Base-by-base conservation (phyloP, 2,888 invertebrate species). In the Hedya salicella region DNA sequence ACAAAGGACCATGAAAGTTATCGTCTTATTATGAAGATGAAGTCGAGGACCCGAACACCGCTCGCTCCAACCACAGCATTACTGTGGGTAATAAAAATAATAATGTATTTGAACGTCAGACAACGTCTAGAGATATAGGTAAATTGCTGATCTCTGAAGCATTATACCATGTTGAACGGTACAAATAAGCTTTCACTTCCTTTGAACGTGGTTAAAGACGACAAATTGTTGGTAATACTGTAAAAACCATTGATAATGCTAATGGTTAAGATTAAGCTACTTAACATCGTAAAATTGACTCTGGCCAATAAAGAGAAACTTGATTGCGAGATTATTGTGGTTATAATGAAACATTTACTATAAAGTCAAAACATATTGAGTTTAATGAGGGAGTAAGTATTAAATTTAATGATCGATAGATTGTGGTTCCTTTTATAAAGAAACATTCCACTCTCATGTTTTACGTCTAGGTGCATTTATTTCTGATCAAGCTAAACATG, bases 161-260 rank as follows among this genome's bases (percentile, higher is more conserved):
- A 76, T 80, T 77, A 81, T 75, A 71, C 69, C 67, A 70, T 70
- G 76, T 76, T 75, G 77, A 80, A 76, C 74, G 70, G 71, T 71
- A 77, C 71, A 74, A 78, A 75, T 81, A 74, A 77, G 80, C 83
- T 87, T 88, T 87, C 82, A 76, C 84, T 79, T 70, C 74, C 78
- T 79, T 78, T 77, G 72, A 82, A 81, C 73, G 73, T 69, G 70
- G 71, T 72, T 76, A 70, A 71, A 74, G 74, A 72, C 74, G 73
- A 73, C 68, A 74, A 71, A 77, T 78, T 76, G 74, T 79, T 79
- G 77, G 74, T 73, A 75, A 76, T 68, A 67, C 70, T 67, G 72
- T 75, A 80, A 81, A 81, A 79, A 80, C 74, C 72, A 70, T 76
- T 75, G 75, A 79, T 78, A 79, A 71, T 69, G 72, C 70, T 78